Conservation (phyloP, 2,113 vertebrate genomes). For the Thalassarche chlororhynchos region DNA sequence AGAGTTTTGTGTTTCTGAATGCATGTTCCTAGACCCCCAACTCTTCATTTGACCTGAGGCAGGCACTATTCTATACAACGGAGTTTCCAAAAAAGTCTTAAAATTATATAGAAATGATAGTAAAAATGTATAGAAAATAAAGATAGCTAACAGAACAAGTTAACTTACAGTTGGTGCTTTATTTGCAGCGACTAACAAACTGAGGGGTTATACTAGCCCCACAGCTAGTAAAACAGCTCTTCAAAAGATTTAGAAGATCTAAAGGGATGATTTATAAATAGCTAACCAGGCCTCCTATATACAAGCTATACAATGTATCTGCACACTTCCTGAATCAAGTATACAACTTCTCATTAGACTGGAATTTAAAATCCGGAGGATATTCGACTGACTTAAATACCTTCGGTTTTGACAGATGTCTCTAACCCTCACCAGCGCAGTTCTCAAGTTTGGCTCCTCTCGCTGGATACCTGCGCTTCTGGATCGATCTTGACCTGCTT, state of each 20-base stretch:
- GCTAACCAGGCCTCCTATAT: not conserved
- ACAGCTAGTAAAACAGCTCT: not conserved
- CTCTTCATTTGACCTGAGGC: not conserved
- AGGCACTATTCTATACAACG: not conserved
- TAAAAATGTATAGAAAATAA: not conserved
- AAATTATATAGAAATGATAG: not conserved
- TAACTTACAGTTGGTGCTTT: not conserved
- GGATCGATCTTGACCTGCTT: not conserved
- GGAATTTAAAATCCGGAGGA: not conserved
- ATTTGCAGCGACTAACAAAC: not conserved
- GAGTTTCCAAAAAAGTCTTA: not conserved
- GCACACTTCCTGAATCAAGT: not conserved
- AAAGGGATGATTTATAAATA: not conserved
- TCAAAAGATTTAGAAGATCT: not conserved
- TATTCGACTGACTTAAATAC: not conserved
- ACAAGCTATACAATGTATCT: accelerated
- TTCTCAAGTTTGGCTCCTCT: not conserved
- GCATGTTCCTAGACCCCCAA: not conserved
- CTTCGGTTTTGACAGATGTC: not conserved
- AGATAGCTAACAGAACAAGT: not conserved
- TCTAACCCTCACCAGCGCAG: not conserved
- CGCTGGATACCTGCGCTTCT: not conserved
- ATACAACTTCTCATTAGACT: not conserved
- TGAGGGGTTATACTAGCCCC: not conserved
- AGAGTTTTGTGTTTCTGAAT: not conserved